phyloP scores from a whole-genome alignment of 2,797 vertebrate genomes.

The Hyperoplus lanceolatus region DNA sequence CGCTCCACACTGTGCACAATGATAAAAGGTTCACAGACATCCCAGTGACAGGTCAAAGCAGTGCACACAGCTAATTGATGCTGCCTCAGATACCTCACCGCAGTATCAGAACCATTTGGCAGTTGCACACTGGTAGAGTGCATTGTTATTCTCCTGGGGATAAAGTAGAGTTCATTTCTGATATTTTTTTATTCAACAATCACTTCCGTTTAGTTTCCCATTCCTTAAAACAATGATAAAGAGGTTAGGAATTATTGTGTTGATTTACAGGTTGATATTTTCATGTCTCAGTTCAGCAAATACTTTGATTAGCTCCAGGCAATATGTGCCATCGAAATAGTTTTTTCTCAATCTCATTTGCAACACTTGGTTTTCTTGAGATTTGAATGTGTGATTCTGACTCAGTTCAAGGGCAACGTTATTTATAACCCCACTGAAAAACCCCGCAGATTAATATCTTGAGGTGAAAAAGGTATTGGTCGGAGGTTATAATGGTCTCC shows the following conservation, averaged over 20 bases:
- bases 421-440: slow-evolving; percentile 23
- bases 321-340: slow-evolving; percentile 7
- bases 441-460: slow-evolving; percentile 18
- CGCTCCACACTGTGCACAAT: slow-evolving; percentile 72
- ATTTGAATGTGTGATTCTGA: slow-evolving; percentile 24
- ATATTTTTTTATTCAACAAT: slow-evolving; percentile 55
- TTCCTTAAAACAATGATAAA: slow-evolving; percentile 52
- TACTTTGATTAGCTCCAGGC: slow-evolving; percentile 23
- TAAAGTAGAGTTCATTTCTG: slow-evolving; percentile 53
- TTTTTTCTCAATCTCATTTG: slow-evolving; percentile 2
- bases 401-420: background rate
- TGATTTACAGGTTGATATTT: slow-evolving; percentile 43
- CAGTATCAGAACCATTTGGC: slow-evolving; percentile 75
- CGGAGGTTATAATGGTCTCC: slow-evolving; percentile 36
- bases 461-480: slow-evolving; percentile 27
- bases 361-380: background rate
- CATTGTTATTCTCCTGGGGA: slow-evolving; percentile 68
- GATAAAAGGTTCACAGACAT: slow-evolving; percentile 86
- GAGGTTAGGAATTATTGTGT: slow-evolving; percentile 35
- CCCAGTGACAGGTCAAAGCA: slow-evolving; percentile 86
- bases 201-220: slow-evolving; percentile 49
- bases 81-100: slow-evolving; percentile 73
- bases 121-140: slow-evolving; percentile 70
- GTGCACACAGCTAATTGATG: slow-evolving; percentile 85
- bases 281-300: slow-evolving; percentile 26